phyloP scores from a whole-genome alignment of 2,113 vertebrate genomes.

The Forbesichthys agassizii region DNA sequence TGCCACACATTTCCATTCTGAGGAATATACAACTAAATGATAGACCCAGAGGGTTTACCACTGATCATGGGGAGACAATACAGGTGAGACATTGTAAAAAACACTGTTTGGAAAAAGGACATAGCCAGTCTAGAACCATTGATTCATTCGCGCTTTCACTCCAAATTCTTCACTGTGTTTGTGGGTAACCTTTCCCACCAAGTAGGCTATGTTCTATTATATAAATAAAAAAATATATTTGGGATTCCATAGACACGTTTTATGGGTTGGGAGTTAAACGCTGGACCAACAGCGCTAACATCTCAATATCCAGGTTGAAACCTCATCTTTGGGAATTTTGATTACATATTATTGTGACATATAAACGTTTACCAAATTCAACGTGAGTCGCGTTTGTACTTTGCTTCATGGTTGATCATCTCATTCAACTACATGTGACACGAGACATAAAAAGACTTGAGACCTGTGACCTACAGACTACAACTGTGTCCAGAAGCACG shows the following conservation, averaged over 20 bases:
- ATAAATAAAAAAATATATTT: too few relatives aligned
- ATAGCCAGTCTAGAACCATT: neutral
- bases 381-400: conserved; percentile 36
- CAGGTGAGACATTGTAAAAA: conserved; percentile 73
- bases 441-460: too few relatives aligned
- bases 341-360: conserved; percentile 7
- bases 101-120: conserved; percentile 24
- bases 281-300: too few relatives aligned
- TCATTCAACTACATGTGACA: conserved; percentile 18
- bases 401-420: conserved; percentile 7
- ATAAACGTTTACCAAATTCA: conserved; percentile 24
- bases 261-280: too few relatives aligned
- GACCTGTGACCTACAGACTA: too few relatives aligned
- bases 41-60: conserved; percentile 72
- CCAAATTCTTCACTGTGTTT: conserved; percentile 18
- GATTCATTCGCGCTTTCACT: neutral
- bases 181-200: conserved; percentile 7
- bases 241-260: too few relatives aligned
- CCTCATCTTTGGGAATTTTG: neutral
- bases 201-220: neutral
- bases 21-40: conserved; percentile 70
- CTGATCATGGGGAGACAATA: conserved; percentile 71
- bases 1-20: conserved; percentile 68
- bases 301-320: neutral
- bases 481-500: too few relatives aligned